These are phyloP conservation scores for Pyrrhia umbra DNA, from an alignment of 2,888 invertebrate species.

Conservation along the genomic window DNA sequence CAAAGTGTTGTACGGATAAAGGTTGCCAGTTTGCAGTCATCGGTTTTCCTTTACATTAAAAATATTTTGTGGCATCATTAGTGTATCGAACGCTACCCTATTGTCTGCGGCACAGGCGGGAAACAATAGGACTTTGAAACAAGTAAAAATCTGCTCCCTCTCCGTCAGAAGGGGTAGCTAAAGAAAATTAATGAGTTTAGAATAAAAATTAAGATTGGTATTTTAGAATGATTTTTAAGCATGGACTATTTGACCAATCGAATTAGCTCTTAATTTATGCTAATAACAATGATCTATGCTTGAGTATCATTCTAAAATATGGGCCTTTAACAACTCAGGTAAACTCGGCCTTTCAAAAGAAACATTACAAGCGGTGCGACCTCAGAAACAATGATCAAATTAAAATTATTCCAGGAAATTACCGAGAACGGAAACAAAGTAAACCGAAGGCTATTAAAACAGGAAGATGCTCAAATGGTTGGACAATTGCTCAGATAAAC, in stretches of 20 bases:
- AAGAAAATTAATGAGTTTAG: constrained; percentile 37
- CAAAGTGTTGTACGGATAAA: constrained; percentile 1
- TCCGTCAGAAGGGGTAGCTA: constrained; percentile 17
- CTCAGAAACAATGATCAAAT: constrained; percentile 16
- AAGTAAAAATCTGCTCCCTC: constrained; percentile 40
- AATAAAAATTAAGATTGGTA: constrained; percentile 21
- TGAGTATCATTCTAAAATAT: too few species aligned
- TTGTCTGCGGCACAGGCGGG: constrained; percentile 25
- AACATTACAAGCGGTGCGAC: constrained; percentile 13
- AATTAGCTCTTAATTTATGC: too few species aligned
- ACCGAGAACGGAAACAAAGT: not conserved
- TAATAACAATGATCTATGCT: too few species aligned
- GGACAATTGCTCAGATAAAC: constrained; percentile 39
- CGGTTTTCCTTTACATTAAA: constrained; percentile 26
- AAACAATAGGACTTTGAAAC: constrained; percentile 37
- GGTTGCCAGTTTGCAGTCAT: constrained; percentile 12
- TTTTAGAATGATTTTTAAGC: too few species aligned
- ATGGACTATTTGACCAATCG: too few species aligned
- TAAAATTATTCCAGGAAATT: constrained; percentile 14
- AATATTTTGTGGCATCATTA: constrained; percentile 29
- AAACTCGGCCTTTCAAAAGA: constrained; percentile 34
- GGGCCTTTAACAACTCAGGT: constrained; percentile 12
- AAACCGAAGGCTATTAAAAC: constrained; percentile 19
- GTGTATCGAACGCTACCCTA: constrained; percentile 36
- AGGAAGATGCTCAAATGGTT: constrained; percentile 16